phyloP scores from a whole-genome alignment of 2,113 vertebrate species.

The Rhagologus leucostigma region DNA sequence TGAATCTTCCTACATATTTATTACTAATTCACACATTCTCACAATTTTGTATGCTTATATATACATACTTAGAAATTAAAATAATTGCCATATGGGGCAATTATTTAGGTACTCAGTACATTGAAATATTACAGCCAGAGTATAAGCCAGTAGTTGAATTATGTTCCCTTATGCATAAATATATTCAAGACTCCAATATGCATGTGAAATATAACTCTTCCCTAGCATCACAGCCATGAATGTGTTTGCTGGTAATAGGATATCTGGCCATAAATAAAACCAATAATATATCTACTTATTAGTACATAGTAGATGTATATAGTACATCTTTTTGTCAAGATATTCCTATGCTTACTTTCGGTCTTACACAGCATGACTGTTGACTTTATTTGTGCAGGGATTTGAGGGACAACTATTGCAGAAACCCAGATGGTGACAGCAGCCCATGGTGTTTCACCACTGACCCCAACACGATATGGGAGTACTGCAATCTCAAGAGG shows the following conservation, averaged over 20 bases:
- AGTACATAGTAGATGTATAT: not conserved
- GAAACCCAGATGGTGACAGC: conserved; percentile 88
- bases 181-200: not conserved
- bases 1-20: not conserved
- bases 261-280: not conserved
- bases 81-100: not conserved
- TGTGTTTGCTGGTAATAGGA: not conserved
- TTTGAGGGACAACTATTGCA: conserved; percentile 86
- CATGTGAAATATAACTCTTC: not conserved
- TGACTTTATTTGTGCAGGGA: conserved; percentile 71
- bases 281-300: not conserved
- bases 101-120: not conserved
- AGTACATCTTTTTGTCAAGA: not conserved
- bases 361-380: not conserved
- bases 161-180: not conserved
- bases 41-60: not conserved
- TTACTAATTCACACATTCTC: not conserved
- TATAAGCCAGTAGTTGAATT: not conserved
- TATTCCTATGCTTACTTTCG: not conserved
- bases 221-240: not conserved
- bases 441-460: conserved; percentile 94
- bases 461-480: conserved; percentile 82
- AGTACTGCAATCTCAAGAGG: conserved; percentile 85
- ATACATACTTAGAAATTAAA: not conserved
- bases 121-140: not conserved